Evolutionary conservation across 2,888 invertebrate species (phyloP).

Genomic region (Ectemnius lituratus): DNA sequence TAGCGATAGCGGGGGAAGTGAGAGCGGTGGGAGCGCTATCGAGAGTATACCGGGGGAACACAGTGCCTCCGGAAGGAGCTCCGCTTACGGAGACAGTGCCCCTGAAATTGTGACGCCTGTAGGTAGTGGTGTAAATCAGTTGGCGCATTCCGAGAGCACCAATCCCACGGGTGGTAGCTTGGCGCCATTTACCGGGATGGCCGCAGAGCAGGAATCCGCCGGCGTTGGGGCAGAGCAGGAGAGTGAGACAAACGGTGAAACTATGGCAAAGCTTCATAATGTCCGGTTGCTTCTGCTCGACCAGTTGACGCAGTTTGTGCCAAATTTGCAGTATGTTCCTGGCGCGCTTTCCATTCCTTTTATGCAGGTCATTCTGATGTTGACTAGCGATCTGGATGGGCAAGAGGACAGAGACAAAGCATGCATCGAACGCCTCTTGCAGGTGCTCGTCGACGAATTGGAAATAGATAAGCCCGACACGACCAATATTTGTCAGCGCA

Average conservation of each 20-base stretch:
- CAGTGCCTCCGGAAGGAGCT: conserved; percentile 93
- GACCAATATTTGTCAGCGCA: conserved; percentile 82
- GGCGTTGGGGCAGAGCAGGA: conserved; percentile 70
- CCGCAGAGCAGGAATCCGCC: conserved; percentile 68
- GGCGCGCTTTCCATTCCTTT: conserved; percentile 94
- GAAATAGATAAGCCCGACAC: conserved; percentile 83
- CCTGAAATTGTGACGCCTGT: conserved; percentile 78
- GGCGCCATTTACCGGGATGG: conserved; percentile 76
- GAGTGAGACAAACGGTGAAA: conserved; percentile 72
- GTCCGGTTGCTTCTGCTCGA: conserved; percentile 86
- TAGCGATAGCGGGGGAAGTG: conserved; percentile 83
- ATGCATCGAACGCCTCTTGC: conserved; percentile 87
- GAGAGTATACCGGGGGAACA: conserved; percentile 94
- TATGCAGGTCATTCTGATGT: conserved; percentile 93
- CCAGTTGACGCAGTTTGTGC: conserved; percentile 87
- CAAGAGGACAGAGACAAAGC: conserved; percentile 89
- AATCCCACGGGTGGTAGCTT: conserved; percentile 76
- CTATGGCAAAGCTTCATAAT: conserved; percentile 82
- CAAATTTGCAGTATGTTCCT: conserved; percentile 86
- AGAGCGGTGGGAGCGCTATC: conserved; percentile 94
- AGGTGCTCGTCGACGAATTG: conserved; percentile 85
- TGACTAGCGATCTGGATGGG: conserved; percentile 93
- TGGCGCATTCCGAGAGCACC: conserved; percentile 81
- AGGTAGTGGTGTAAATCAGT: conserved; percentile 73
- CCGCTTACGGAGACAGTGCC: conserved; percentile 90